Percentiles rank a stretch among this genome's conserved stretches.
These are phyloP conservation scores for Drosophila ogumai DNA, from an alignment of 1,140 invertebrate genomes.

Conservation along the genomic window DNA sequence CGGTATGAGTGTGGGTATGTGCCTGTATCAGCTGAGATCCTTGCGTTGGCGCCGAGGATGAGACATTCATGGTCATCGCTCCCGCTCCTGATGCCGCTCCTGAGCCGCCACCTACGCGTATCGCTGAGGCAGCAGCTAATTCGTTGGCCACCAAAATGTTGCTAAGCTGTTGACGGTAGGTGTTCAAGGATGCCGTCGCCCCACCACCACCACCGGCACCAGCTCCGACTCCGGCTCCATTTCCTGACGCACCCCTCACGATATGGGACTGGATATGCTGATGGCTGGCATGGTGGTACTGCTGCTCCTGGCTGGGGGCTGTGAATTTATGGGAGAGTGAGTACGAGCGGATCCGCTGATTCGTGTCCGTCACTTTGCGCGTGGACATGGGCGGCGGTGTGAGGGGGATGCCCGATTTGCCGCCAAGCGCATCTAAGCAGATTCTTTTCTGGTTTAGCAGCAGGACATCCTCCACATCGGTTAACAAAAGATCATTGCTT, in stretches of 20 bases:
- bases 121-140: background rate
- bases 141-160: slow-evolving; percentile 3
- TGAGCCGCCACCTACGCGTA: background rate
- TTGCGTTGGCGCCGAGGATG: slow-evolving; percentile 58
- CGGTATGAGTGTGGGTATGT: slow-evolving; percentile 31
- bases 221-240: background rate
- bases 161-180: background rate
- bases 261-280: slow-evolving; percentile 25
- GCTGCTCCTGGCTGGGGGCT: slow-evolving; percentile 48
- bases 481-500: slow-evolving; percentile 41
- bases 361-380: slow-evolving; percentile 65
- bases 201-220: background rate
- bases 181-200: slow-evolving; percentile 2
- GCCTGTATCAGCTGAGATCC: slow-evolving; percentile 53
- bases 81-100: background rate
- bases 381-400: slow-evolving; percentile 76
- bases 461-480: slow-evolving; percentile 33
- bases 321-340: slow-evolving; percentile 83
- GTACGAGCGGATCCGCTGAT: slow-evolving; percentile 69
- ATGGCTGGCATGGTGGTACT: slow-evolving; percentile 7
- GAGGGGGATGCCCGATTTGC: slow-evolving; percentile 62
- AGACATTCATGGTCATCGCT: slow-evolving; percentile 31
- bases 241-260: slow-evolving; percentile 13
- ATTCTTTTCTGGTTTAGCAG: background rate
- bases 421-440: background rate